Evolutionary conservation across 2,113 vertebrate species (phyloP).

Genomic region (Bettongia penicillata): DNA sequence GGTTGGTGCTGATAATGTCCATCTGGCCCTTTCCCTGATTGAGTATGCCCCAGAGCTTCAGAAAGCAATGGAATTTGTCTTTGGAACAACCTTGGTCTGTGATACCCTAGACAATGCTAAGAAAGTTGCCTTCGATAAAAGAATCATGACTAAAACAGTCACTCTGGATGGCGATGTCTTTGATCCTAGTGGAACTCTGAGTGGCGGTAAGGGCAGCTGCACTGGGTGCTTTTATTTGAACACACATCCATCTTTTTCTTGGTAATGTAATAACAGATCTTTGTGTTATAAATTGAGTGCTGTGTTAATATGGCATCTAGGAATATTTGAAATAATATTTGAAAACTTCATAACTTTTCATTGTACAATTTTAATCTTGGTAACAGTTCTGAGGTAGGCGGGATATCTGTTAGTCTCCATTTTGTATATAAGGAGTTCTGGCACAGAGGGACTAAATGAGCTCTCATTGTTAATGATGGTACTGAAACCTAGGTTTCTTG

Average conservation of each 20-base stretch:
- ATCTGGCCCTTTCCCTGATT: constrained; percentile 91
- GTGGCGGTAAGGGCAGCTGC: constrained; percentile 87
- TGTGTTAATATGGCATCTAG: neutral
- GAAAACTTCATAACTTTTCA: neutral
- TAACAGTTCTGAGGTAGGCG: neutral
- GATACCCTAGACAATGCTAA: constrained; percentile 94
- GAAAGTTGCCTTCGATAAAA: constrained; percentile 93
- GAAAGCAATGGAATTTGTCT: constrained; percentile 98
- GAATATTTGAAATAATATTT: neutral
- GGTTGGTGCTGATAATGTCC: constrained; percentile 88
- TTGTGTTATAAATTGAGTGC: neutral
- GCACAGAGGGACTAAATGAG: neutral
- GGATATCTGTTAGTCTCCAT: neutral
- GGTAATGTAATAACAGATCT: neutral
- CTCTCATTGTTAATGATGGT: neutral
- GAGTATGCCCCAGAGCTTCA: constrained; percentile 90
- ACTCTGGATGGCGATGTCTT: constrained; percentile 95
- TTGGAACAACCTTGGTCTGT: constrained; percentile 93
- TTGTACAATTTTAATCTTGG: neutral
- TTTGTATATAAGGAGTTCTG: neutral
- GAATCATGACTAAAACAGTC: constrained; percentile 92
- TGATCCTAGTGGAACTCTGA: constrained; percentile 96
- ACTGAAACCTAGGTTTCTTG: neutral
- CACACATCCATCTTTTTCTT: neutral
- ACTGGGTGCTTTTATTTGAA: neutral